Evolutionary conservation across 2,797 vertebrate genomes (phyloP), one percentile per base, ranked within the genome.

Genomic region (Crotalus adamanteus): DNA sequence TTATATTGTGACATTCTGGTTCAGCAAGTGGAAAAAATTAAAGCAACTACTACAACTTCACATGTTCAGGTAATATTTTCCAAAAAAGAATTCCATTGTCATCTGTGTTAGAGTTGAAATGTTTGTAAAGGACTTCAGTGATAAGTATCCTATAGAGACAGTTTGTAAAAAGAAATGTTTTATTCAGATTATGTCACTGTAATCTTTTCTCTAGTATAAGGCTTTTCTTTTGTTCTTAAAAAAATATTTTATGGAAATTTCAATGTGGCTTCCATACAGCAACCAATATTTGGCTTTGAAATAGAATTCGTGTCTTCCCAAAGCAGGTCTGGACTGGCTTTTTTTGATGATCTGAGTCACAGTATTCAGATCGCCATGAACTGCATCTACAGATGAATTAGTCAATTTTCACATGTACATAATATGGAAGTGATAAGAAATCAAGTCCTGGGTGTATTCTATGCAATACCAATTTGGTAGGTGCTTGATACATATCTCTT

Each of bases 1-100:
- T 97, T 99, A 91, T 99, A 99, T 98, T 99, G 99, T 97, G 99
- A 99, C 97, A 99, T 99, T 94, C 98, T 99, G 92, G 98, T 99
- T 92, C 98, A 99, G 96, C 99, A 99, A 98, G 99, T 99, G 94
- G 98, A 98, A 97, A 99, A 98, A 97, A 98, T 99, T 31, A 99
- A 99, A 96, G 98, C 99, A 95, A 97, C 96, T 86, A 96, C 98
- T 83, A 92, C 97, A 37, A 73, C 97, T 88, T 95, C 97, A 65
- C 97, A 95, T 91, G 93, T 97, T 31, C 97, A 97, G 98, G 98
- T 98, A 97, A 92, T 57, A 42, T 57, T 9, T 11, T 11, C 28
- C 69, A 26, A 31, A 60, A 55, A 88, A 51, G 47, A 37, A 16
- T n/a, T 28, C 53, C 57, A 25, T 47, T 88, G 47, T 47, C 59